A percentile compares a stretch with the other conserved stretches of the same genome.
Conservation (phyloP, 2,113 vertebrate species). For the Salvelinus fontinalis region DNA sequence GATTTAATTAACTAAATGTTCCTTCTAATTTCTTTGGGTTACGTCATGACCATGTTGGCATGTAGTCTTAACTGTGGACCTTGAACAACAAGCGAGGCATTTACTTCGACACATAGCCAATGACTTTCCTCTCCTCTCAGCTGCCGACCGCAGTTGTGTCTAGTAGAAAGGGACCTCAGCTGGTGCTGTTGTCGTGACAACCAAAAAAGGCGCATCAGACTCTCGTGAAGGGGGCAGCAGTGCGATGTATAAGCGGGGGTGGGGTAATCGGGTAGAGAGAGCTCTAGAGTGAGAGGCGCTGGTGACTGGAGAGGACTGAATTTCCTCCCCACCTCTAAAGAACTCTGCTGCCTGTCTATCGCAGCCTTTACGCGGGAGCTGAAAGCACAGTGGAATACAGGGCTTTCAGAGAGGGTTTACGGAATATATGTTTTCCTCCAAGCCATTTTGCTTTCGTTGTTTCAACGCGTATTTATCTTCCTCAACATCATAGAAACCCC, state of each 20-base stretch:
- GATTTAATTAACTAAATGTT: background rate
- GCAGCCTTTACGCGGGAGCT: slow-evolving; percentile 62
- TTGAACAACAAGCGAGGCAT: background rate
- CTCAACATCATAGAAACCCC: background rate
- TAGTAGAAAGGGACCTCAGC: slow-evolving; percentile 74
- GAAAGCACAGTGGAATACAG: slow-evolving; percentile 56
- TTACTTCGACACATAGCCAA: background rate
- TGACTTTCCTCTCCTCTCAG: slow-evolving; percentile 14
- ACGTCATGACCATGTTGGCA: background rate
- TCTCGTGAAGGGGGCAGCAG: slow-evolving; percentile 67
- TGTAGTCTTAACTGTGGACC: background rate
- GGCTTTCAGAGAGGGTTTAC: slow-evolving; percentile 20
- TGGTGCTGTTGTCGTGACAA: slow-evolving; percentile 85
- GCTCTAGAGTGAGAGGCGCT: slow-evolving; percentile 30
- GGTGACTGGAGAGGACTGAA: slow-evolving; percentile 26
- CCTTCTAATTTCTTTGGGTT: background rate
- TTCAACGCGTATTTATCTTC: background rate
- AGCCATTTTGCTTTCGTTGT: slow-evolving; percentile 2
- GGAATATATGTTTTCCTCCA: slow-evolving; percentile 13
- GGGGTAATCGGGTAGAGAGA: slow-evolving; percentile 47
- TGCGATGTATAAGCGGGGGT: slow-evolving; percentile 44
- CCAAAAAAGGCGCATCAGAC: slow-evolving; percentile 74
- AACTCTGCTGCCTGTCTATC: slow-evolving; percentile 46
- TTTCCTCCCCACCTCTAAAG: slow-evolving; percentile 54
- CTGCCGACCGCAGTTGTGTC: slow-evolving; percentile 44